Base-by-base conservation (phyloP, 2,113 vertebrate genomes). In the Calidris pugnax region DNA sequence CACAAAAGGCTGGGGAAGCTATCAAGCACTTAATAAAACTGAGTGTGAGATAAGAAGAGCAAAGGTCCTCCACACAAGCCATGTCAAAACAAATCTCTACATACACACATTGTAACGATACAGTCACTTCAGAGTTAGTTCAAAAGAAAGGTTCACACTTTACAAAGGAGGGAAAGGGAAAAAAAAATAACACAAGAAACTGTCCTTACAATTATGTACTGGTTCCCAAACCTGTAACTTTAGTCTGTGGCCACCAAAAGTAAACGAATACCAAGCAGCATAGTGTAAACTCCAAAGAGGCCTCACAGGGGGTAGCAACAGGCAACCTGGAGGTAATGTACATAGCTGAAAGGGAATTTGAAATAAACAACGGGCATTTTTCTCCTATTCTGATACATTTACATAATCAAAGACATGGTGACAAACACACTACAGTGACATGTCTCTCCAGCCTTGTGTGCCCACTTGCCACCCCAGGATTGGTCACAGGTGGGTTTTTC, bases 131-230 rank as follows among this genome's bases (percentile, higher is more conserved):
- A 93, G 66, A 80, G 76, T 91, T 95, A 80, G 76, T 91, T 95
- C 71, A 71, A 51, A 95, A 95, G 67, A 95, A 94, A 93, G 89
- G 47, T 69, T 91, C 94, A 96, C 95, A 91, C 55, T 57, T 95
- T 79, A 96, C 90, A 59, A 74, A 88, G 91, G 92, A 83, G 88
- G 56, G 74, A 82, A 57, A 14, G 67, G 63, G 86, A 63, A 47
- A 47, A 41, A 66, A 77, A 93, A 84, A 50, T 59, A 93, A 76
- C 85, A 75, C 18, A 69, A 84, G 87, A 71, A 89, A 53, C 27
- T 93, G 80, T 96, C 90, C 63, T 71, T 91, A 75, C 56, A 89
- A 57, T 87, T 80, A 86, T 32, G 71, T 91, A 90, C 92, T 86
- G 41, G 89, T 97, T 96, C 87, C 96, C 78, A 68, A 93, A 88